These are phyloP conservation scores for Halotydeus destructor DNA, from an alignment of 1,140 invertebrate species.

Conservation along the genomic window DNA sequence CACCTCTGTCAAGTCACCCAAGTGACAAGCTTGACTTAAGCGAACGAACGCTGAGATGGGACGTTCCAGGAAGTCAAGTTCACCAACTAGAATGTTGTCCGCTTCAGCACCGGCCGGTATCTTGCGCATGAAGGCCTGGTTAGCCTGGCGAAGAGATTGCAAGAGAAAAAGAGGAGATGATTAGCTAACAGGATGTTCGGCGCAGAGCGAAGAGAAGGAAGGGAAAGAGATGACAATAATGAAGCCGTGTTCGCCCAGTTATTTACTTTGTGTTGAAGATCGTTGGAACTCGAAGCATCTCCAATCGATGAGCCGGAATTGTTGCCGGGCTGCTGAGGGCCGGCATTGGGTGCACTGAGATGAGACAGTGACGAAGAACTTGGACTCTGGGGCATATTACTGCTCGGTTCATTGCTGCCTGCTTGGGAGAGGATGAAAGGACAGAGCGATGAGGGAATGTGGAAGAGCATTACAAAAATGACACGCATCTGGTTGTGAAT, in stretches of 20 bases:
- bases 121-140: conserved; percentile 87
- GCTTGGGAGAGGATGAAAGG: too few species aligned
- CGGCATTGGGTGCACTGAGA: too few species aligned
- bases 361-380: conserved; percentile 20
- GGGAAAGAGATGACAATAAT: background rate
- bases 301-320: conserved; percentile 17
- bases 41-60: conserved; percentile 79
- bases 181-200: background rate
- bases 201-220: background rate
- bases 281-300: conserved; percentile 19
- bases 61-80: conserved; percentile 84
- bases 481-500: too few species aligned
- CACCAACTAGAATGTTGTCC: conserved; percentile 89
- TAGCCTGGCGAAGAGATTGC: conserved; percentile 38
- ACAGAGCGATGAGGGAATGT: too few species aligned
- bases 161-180: background rate
- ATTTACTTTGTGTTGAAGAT: conserved; percentile 21
- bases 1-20: conserved; percentile 90
- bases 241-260: too few species aligned
- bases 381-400: conserved; percentile 16
- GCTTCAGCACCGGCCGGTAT: conserved; percentile 91
- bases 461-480: too few species aligned
- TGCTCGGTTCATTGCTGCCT: background rate
- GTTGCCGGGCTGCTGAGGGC: conserved; percentile 12
- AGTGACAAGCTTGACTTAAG: conserved; percentile 59